Percentiles rank a stretch among this genome's conserved stretches.
Conservation (phyloP, 2,888 invertebrate genomes). For the Hypomecis punctinalis region DNA sequence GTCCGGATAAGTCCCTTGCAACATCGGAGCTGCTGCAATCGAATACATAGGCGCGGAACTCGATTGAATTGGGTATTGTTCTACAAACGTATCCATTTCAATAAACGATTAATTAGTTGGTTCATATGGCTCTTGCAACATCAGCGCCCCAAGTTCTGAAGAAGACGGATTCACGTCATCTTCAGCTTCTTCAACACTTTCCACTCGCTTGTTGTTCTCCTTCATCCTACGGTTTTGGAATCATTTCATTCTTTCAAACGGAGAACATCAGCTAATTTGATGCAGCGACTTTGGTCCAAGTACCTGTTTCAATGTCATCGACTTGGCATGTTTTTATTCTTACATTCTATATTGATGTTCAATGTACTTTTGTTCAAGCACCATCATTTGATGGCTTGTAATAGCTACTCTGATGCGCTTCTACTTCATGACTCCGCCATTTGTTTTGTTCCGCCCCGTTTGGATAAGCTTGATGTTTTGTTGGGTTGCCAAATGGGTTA, state of each 20-base stretch:
- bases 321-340: too few relatives aligned
- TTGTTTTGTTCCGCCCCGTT: constrained; percentile 48
- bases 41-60: constrained; percentile 41
- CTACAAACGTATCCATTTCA: constrained; percentile 50
- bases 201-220: constrained; percentile 84
- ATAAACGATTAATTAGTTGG: constrained; percentile 45
- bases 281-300: constrained; percentile 88
- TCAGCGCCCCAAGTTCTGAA: constrained; percentile 49
- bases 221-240: constrained; percentile 94
- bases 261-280: constrained; percentile 81
- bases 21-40: constrained; percentile 28
- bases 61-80: constrained; percentile 52
- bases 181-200: constrained; percentile 61
- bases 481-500: constrained; percentile 36
- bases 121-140: constrained; percentile 53
- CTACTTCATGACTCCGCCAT: constrained; percentile 58
- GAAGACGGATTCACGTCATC: constrained; percentile 61
- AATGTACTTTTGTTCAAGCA: constrained; percentile 90
- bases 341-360: too few relatives aligned
- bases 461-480: constrained; percentile 43
- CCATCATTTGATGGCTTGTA: constrained; percentile 89
- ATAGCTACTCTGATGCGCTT: constrained; percentile 92
- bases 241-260: constrained; percentile 82
- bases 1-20: constrained; percentile 43
- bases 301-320: constrained; percentile 88